Percentiles rank a stretch among this genome's conserved stretches.
Conservation (phyloP, 2,113 vertebrate genomes). For the Embiotoca jacksoni region DNA sequence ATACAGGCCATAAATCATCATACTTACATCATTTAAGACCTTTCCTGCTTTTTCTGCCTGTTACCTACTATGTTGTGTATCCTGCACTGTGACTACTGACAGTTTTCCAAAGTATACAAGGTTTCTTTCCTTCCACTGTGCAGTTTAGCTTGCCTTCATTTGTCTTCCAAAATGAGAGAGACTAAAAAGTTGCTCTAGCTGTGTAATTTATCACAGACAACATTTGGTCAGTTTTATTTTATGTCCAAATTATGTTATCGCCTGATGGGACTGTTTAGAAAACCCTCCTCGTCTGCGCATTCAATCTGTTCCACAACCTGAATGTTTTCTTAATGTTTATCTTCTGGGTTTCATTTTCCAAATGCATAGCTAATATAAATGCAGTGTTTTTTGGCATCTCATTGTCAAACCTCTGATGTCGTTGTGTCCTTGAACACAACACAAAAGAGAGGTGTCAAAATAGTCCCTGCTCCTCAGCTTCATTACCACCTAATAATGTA, state of each 20-base stretch:
- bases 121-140: not conserved
- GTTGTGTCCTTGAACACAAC: constrained; percentile 32
- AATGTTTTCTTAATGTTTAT: constrained; percentile 19
- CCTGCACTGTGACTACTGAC: not conserved
- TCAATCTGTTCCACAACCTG: constrained; percentile 38
- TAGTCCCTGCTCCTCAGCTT: constrained; percentile 32
- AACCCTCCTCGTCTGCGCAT: constrained; percentile 16
- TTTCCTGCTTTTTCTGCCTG: not conserved
- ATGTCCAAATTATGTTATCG: not conserved
- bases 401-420: constrained; percentile 27
- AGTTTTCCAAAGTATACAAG: not conserved
- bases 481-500: constrained; percentile 60
- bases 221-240: constrained; percentile 5
- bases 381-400: not conserved
- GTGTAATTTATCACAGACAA: constrained; percentile 1
- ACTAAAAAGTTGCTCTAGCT: constrained; percentile 15
- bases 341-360: constrained; percentile 45
- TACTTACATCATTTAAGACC: too few species aligned
- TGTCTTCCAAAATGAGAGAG: constrained; percentile 6
- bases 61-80: not conserved
- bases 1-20: too few species aligned
- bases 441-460: constrained; percentile 24
- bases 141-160: not conserved
- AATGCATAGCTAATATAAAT: constrained; percentile 23
- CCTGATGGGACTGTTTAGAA: constrained; percentile 16